Percentiles rank a stretch among this genome's conserved stretches.
Evolutionary conservation across 2,113 vertebrate species (phyloP).

Genomic region (Pristiophorus japonicus): DNA sequence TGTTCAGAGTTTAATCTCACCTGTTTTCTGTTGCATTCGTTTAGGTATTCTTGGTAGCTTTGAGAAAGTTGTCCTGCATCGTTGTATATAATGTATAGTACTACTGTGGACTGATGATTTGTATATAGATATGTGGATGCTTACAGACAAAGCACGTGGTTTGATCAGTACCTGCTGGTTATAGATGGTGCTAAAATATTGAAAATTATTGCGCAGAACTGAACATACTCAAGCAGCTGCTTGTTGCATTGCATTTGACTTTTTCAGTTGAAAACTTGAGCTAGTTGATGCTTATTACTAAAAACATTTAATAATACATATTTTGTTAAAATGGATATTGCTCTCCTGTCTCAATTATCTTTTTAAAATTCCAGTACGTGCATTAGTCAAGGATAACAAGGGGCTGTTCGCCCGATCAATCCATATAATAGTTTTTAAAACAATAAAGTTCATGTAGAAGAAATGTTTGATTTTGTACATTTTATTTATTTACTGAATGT

Average conservation of each 20-base stretch:
- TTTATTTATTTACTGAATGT: neutral
- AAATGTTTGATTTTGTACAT: neutral
- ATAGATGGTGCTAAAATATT: conserved; percentile 18
- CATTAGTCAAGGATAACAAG: neutral
- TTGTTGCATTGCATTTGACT: neutral
- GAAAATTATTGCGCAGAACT: neutral
- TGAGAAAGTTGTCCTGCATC: neutral
- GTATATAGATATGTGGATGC: neutral
- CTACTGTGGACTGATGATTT: neutral
- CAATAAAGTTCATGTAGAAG: conserved; percentile 2
- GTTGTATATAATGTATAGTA: conserved; percentile 4
- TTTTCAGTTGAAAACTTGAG: neutral
- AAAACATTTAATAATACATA: conserved; percentile 1
- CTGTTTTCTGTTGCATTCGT: neutral
- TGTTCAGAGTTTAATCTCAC: neutral
- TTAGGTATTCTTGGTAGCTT: neutral
- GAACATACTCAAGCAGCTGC: neutral
- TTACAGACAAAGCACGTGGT: conserved; percentile 1
- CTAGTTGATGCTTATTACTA: neutral
- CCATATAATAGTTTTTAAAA: neutral
- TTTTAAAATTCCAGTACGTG: neutral
- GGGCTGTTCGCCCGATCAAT: neutral
- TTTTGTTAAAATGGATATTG: conserved; percentile 1
- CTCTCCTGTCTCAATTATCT: neutral
- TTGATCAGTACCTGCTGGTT: neutral